Percentiles rank a stretch among this genome's conserved stretches.
phyloP scores from a whole-genome alignment of 2,113 vertebrate genomes.

The Sapayoa aenigma region DNA sequence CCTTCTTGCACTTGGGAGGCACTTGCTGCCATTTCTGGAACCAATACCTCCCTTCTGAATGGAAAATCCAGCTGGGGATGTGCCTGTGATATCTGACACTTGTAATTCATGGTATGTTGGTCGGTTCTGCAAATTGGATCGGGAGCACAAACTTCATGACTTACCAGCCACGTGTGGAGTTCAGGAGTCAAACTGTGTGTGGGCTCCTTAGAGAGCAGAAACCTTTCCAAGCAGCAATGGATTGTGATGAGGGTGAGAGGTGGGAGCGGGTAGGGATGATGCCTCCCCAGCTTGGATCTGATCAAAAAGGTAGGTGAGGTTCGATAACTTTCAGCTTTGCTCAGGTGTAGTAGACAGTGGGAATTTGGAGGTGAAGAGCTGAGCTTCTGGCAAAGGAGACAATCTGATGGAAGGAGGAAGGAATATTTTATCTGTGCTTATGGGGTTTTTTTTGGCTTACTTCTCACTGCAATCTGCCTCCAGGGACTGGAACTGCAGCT shows the following conservation, averaged over 20 bases:
- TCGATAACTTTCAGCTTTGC: neutral
- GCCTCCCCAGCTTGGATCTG: neutral
- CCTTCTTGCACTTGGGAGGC: neutral
- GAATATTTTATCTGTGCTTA: neutral
- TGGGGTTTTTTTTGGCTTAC: neutral
- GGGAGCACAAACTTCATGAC: neutral
- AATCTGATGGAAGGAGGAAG: neutral
- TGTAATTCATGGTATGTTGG: neutral
- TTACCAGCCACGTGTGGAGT: conserved; percentile 22
- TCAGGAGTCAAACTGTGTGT: conserved; percentile 22
- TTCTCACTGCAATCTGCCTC: neutral
- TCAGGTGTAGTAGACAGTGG: neutral
- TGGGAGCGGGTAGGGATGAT: neutral
- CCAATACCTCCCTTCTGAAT: conserved; percentile 2
- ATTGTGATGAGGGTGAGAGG: neutral
- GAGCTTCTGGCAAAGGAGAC: neutral
- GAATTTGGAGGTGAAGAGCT: neutral
- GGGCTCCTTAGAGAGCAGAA: neutral
- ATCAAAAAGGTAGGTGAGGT: neutral
- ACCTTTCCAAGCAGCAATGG: neutral
- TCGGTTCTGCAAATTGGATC: neutral
- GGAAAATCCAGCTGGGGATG: conserved; percentile 48
- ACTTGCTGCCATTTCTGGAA: neutral
- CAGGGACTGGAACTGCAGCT: neutral
- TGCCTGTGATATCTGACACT: conserved; percentile 59